These are phyloP conservation scores for Melanophora roralis DNA, from an alignment of 2,888 invertebrate species.

Conservation along the genomic window DNA sequence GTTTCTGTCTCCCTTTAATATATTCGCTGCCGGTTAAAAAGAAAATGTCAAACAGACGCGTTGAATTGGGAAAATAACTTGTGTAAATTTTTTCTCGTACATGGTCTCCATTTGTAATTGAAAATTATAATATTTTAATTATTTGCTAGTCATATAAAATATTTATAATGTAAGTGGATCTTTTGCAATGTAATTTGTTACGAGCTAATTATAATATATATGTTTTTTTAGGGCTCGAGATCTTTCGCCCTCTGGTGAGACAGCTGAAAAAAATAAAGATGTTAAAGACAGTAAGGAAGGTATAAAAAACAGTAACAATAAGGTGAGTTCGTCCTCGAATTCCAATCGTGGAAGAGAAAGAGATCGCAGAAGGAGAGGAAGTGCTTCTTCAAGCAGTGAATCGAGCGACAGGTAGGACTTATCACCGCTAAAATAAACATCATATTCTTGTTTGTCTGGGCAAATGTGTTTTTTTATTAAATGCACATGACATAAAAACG, in stretches of 20 bases:
- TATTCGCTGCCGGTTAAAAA: background rate
- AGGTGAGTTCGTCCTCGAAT: constrained; percentile 66
- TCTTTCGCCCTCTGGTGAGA: constrained; percentile 83
- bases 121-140: background rate
- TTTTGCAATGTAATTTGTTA: background rate
- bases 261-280: constrained; percentile 85
- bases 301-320: constrained; percentile 65
- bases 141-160: background rate
- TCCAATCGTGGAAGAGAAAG: constrained; percentile 72
- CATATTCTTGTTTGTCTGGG: no score
- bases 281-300: constrained; percentile 78
- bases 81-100: background rate
- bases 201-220: no score
- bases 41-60: constrained; percentile 25
- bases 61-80: constrained; percentile 17
- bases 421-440: no score
- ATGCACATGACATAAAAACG: no score
- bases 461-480: no score
- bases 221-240: constrained; percentile 87
- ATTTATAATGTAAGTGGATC: constrained; percentile 15
- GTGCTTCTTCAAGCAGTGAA: constrained; percentile 88
- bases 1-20: background rate
- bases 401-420: constrained; percentile 82
- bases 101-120: background rate
- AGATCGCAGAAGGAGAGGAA: constrained; percentile 78